Percentiles rank a stretch among this genome's conserved stretches.
phyloP scores from a whole-genome alignment of 1,140 invertebrate species.

The Hycleus cichorii region DNA sequence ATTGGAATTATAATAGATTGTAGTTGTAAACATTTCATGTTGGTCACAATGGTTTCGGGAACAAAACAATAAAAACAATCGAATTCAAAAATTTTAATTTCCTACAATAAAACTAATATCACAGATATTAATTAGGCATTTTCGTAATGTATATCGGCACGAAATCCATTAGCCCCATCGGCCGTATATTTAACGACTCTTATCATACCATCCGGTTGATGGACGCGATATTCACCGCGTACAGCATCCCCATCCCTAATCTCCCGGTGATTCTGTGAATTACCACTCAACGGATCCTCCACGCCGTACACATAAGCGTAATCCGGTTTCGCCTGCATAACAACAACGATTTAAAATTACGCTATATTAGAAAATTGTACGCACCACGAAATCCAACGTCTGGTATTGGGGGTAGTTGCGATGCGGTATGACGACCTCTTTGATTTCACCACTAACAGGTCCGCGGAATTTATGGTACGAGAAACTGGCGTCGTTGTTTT shows the following conservation, averaged over 20 bases:
- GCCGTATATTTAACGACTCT: slow-evolving; percentile 51
- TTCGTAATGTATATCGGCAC: neutral
- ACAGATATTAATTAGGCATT: neutral
- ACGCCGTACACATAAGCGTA: slow-evolving; percentile 63
- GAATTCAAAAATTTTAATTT: too few relatives aligned
- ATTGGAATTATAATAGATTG: neutral
- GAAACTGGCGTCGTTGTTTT: slow-evolving; percentile 43
- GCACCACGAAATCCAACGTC: slow-evolving; percentile 50
- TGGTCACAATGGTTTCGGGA: too few relatives aligned
- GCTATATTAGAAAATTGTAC: slow-evolving; percentile 3
- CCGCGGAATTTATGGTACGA: slow-evolving; percentile 59
- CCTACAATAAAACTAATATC: neutral
- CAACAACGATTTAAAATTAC: neutral
- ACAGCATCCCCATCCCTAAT: slow-evolving; percentile 61
- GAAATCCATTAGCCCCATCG: slow-evolving; percentile 25
- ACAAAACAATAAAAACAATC: too few relatives aligned
- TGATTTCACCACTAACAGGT: slow-evolving; percentile 53
- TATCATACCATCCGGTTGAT: slow-evolving; percentile 59
- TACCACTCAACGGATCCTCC: slow-evolving; percentile 59
- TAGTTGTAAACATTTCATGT: neutral
- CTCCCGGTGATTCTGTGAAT: slow-evolving; percentile 62
- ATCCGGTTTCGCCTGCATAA: slow-evolving; percentile 50
- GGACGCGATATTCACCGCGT: slow-evolving; percentile 56
- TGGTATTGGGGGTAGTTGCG: slow-evolving; percentile 2
- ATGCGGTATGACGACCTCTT: slow-evolving; percentile 37